These are phyloP conservation scores for Anas platyrhynchos DNA, from an alignment of 2,113 vertebrate genomes.

Conservation along the genomic window DNA sequence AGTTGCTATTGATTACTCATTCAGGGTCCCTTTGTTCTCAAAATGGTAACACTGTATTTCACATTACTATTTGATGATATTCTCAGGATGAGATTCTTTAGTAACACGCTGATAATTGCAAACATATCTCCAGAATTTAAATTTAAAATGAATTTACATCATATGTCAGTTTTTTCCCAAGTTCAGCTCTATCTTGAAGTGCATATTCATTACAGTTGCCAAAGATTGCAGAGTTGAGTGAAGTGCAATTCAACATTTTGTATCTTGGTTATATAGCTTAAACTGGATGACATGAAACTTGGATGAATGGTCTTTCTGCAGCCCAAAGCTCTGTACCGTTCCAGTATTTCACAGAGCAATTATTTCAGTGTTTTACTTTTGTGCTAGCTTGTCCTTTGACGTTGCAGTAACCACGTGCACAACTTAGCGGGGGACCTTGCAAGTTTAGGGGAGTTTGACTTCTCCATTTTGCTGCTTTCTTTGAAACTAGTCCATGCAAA, in stretches of 20 bases:
- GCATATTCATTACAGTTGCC: constrained; percentile 51
- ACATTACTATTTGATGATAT: constrained; percentile 83
- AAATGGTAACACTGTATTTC: constrained; percentile 80
- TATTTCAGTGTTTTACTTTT: not conserved
- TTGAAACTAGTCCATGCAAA: not conserved
- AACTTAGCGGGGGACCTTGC: not conserved
- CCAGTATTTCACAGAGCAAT: not conserved
- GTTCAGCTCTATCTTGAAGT: constrained; percentile 56
- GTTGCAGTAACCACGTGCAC: not conserved
- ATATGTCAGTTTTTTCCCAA: constrained; percentile 69
- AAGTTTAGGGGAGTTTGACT: not conserved
- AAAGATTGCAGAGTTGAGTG: not conserved
- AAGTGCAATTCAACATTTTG: not conserved
- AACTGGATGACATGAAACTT: not conserved
- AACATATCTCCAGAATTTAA: constrained; percentile 77
- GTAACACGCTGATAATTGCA: constrained; percentile 79
- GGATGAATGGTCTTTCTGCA: not conserved
- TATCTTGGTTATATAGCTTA: not conserved
- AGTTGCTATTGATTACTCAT: constrained; percentile 87
- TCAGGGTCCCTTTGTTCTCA: constrained; percentile 82
- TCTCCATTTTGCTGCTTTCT: not conserved
- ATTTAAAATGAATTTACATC: constrained; percentile 78
- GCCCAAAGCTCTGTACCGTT: not conserved
- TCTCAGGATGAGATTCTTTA: constrained; percentile 80
- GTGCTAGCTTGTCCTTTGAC: not conserved